Conservation (phyloP, 2,888 invertebrate species). For the Caenorhabditis auriculariae region DNA sequence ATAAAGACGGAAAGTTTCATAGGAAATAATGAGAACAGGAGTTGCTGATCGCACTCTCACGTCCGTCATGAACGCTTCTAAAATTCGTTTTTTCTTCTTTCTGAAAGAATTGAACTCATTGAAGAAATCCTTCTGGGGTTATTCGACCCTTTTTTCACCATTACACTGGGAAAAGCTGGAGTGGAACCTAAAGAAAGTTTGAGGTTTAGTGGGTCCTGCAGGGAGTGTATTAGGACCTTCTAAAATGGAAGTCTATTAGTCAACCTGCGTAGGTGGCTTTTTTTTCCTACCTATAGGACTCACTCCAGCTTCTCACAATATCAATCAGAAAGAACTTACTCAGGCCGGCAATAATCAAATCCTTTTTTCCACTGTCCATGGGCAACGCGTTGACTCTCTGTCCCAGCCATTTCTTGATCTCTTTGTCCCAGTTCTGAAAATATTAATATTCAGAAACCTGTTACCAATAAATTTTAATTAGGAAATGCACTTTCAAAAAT, state of each 20-base stretch:
- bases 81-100: too few species aligned
- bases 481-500: neutral
- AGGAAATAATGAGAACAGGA: conserved; percentile 95
- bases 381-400: conserved; percentile 76
- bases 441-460: neutral
- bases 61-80: conserved; percentile 77
- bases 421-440: conserved; percentile 89
- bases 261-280: too few species aligned
- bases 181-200: too few species aligned
- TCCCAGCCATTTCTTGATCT: conserved; percentile 92
- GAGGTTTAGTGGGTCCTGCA: too few species aligned
- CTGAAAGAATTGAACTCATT: neutral
- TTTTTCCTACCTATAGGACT: too few species aligned
- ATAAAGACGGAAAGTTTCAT: conserved; percentile 95
- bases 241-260: too few species aligned
- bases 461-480: neutral
- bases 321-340: too few species aligned
- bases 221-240: too few species aligned
- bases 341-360: conserved; percentile 75
- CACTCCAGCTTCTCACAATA: too few species aligned
- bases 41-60: conserved; percentile 75
- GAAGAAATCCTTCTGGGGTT: too few species aligned
- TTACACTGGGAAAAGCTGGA: too few species aligned
- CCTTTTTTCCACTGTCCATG: conserved; percentile 81
- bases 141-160: too few species aligned